These are phyloP conservation scores for Chaenodraco wilsoni DNA, from an alignment of 2,797 vertebrate species.

Conservation along the genomic window DNA sequence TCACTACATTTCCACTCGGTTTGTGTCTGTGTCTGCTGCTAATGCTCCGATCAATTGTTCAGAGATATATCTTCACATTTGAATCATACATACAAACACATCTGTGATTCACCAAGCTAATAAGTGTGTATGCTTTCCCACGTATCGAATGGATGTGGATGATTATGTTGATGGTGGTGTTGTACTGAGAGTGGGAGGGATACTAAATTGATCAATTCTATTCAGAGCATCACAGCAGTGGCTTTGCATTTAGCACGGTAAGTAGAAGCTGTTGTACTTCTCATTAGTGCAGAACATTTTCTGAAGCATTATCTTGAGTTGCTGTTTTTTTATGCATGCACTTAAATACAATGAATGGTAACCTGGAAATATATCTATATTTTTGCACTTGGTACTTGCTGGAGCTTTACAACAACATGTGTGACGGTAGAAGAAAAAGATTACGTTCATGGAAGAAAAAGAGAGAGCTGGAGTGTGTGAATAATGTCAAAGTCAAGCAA, in stretches of 20 bases:
- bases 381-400: too few relatives aligned
- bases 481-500: constrained; percentile 13
- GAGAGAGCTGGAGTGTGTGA: not conserved
- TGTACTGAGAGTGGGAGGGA: not conserved
- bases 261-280: not conserved
- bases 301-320: too few relatives aligned
- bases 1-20: constrained; percentile 55
- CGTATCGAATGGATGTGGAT: constrained; percentile 27
- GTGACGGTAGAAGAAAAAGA: not conserved
- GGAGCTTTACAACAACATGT: not conserved
- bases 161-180: constrained; percentile 8
- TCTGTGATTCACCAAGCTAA: constrained; percentile 47
- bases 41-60: constrained; percentile 43
- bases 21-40: constrained; percentile 52
- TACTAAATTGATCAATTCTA: constrained; percentile 10
- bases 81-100: constrained; percentile 51
- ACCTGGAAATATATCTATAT: too few relatives aligned
- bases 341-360: too few relatives aligned
- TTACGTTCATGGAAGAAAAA: not conserved
- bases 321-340: too few relatives aligned
- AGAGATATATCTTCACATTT: constrained; percentile 49
- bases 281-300: too few relatives aligned
- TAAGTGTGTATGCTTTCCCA: constrained; percentile 15
- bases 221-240: not conserved
- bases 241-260: constrained; percentile 15